Evolutionary conservation across 2,888 invertebrate genomes (phyloP), one percentile per base, ranked within the genome.

Genomic region (Lasius fuliginosus): DNA sequence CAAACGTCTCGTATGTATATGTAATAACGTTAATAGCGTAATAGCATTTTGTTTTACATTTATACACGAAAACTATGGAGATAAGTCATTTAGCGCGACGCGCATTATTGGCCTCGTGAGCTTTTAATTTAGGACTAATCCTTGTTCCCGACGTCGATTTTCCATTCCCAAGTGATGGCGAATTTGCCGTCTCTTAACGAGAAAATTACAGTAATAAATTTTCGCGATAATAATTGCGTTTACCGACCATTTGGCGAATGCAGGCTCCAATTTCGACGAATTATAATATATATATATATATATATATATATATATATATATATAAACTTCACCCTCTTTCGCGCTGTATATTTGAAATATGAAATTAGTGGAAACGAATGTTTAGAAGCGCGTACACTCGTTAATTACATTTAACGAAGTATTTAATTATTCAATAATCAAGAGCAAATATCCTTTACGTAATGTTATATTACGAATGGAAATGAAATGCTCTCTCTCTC

Each of bases 41-140:
- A 8, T 5, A 23, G 18, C 33, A 18, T 42, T 46, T 65, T 58
- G 18, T 60, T 79, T 79, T 60, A 46, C 33, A 60, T 60, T 60
- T 33, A 12, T 8, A 40, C 46, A 60, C 58, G 69, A 69, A 60
- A 79, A 79, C 23, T 69, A 53, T 8, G 8, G 36, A 56, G 67
- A n/a, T 77, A 56, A 77, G 56, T 46, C 79, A 15, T 76, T 68
- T 77, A 30, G 42, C 30, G 67, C 40, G 5, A 3, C 36, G 67
- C 12, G 23, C 58, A 30, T 68, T 69, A 79, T 79, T 36, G 53
- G 36, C 18, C 68, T 79, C 46, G 46, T 33, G 69, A 46, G 30
- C 60, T 46, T 79, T 42, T 79, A 79, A 79, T 79, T 53, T 69
- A 69, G 69, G 79, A 15, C 60, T 36, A 69, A 79, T 60, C 69